phyloP scores from a whole-genome alignment of 2,113 vertebrate species.

The Cisticola juncidis region DNA sequence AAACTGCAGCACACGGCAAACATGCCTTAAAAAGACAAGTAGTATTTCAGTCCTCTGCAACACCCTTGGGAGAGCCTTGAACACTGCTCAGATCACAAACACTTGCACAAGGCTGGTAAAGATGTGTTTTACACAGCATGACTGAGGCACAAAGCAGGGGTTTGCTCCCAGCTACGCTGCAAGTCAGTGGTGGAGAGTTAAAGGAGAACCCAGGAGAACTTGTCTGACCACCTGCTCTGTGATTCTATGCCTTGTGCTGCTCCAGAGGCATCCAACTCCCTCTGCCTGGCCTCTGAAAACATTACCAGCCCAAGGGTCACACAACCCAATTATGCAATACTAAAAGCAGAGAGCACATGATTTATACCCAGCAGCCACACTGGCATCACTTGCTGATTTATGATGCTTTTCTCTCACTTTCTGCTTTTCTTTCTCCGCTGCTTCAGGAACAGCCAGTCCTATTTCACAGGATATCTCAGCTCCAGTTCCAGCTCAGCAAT shows the following conservation, averaged over 20 bases:
- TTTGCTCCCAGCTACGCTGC: slow-evolving; percentile 4
- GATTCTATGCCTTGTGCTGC: neutral
- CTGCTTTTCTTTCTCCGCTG: neutral
- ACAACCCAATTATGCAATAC: neutral
- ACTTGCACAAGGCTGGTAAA: neutral
- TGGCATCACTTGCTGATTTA: neutral
- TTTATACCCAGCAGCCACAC: neutral
- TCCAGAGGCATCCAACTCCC: neutral
- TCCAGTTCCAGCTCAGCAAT: neutral
- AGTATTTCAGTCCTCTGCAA: neutral
- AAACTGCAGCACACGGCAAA: neutral
- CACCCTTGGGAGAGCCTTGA: neutral
- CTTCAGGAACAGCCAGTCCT: neutral
- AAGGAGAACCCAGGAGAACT: neutral
- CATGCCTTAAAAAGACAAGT: neutral
- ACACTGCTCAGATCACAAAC: neutral
- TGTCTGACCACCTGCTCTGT: neutral
- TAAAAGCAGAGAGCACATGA: neutral
- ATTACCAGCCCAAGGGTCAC: neutral
- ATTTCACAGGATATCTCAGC: neutral
- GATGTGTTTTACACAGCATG: neutral
- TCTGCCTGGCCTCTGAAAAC: neutral
- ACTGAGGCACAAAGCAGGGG: neutral
- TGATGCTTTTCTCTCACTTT: neutral
- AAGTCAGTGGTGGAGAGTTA: neutral